Evolutionary conservation across 1,140 invertebrate genomes (phyloP).

Genomic region (Drosophila miranda): DNA sequence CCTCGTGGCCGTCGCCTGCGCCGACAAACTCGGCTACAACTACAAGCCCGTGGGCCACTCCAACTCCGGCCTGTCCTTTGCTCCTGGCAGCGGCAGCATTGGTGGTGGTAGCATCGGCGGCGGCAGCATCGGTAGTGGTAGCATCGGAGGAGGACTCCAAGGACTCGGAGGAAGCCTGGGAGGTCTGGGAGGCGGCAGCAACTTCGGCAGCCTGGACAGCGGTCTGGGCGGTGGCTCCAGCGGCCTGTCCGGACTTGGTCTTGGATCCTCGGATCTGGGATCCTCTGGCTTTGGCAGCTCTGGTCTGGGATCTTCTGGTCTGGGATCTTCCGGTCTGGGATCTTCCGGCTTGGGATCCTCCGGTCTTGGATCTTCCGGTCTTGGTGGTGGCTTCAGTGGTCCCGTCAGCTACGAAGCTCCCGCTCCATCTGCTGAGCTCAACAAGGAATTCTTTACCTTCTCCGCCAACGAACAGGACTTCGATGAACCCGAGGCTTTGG

Average conservation of each 20-base stretch:
- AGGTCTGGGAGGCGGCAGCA: slow-evolving; percentile 31
- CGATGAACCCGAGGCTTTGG: slow-evolving; percentile 53
- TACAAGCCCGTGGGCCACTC: slow-evolving; percentile 74
- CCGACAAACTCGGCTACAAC: slow-evolving; percentile 77
- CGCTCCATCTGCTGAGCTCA: slow-evolving; percentile 56
- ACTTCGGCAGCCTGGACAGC: slow-evolving; percentile 38
- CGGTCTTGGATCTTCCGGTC: slow-evolving; percentile 31
- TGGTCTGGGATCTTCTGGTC: slow-evolving; percentile 19
- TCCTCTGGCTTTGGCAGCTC: slow-evolving; percentile 6
- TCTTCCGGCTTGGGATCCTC: slow-evolving; percentile 33
- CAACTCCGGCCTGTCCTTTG: slow-evolving; percentile 62
- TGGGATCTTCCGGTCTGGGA: slow-evolving; percentile 34
- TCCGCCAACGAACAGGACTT: slow-evolving; percentile 70
- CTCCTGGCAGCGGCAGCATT: slow-evolving; percentile 57
- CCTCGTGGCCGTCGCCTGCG: slow-evolving; percentile 63
- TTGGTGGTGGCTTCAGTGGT: slow-evolving; percentile 45
- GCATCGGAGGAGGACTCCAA: slow-evolving; percentile 13
- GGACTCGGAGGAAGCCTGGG: slow-evolving; percentile 11
- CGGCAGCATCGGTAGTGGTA: slow-evolving; percentile 14
- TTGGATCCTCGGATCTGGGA: slow-evolving; percentile 27
- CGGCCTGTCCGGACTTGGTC: slow-evolving; percentile 13
- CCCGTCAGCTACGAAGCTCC: slow-evolving; percentile 55
- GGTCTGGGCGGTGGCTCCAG: slow-evolving; percentile 35
- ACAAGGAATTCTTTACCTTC: slow-evolving; percentile 73
- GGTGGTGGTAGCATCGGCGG: slow-evolving; percentile 29